Evolutionary conservation across 2,888 invertebrate species (phyloP).

Genomic region (Diarsia dahlii): DNA sequence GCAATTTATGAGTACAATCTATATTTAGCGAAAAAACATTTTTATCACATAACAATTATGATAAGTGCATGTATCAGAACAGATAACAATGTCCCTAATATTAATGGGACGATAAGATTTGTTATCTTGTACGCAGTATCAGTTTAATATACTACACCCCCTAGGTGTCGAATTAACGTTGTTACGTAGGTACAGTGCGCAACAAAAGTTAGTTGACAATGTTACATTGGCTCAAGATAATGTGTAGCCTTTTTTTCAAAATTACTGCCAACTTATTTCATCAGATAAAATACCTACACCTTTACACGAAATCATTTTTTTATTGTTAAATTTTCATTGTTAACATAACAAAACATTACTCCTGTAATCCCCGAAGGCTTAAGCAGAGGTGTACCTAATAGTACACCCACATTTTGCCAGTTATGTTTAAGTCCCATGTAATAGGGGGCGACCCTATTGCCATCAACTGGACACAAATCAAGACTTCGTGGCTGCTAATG

Average conservation of each 20-base stretch:
- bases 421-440: no score
- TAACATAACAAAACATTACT: no score
- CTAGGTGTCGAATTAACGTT: slow-evolving; percentile 1
- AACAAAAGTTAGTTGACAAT: not conserved
- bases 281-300: not conserved
- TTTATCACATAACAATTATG: not conserved
- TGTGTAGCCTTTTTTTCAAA: not conserved
- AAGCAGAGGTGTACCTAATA: no score
- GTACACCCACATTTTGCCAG: no score
- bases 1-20: not conserved
- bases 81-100: not conserved
- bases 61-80: slow-evolving; percentile 5
- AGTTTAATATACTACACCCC: slow-evolving; percentile 8
- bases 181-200: slow-evolving; percentile 15
- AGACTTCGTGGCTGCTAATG: no score
- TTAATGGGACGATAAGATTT: slow-evolving; percentile 20
- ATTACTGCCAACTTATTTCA: not conserved
- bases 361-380: no score
- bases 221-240: not conserved
- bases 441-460: no score
- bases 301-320: not conserved
- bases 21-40: slow-evolving; percentile 1
- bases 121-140: not conserved
- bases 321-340: not conserved
- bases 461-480: no score